These are phyloP conservation scores for Lithophane socia DNA, from an alignment of 2,888 invertebrate species.

Conservation along the genomic window DNA sequence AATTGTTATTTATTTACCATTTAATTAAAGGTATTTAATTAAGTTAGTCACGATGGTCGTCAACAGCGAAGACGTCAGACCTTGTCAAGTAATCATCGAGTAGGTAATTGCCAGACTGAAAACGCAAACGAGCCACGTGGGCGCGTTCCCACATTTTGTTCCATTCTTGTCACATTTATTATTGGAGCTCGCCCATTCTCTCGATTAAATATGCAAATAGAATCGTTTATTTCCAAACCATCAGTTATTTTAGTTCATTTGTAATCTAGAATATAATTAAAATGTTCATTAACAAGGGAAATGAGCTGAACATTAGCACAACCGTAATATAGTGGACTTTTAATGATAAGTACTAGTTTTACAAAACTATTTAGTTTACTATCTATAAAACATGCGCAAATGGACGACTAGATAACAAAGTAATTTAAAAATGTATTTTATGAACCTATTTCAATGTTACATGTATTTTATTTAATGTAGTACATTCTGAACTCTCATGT, in stretches of 20 bases:
- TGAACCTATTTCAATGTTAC: slow-evolving; percentile 7
- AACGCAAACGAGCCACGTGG: slow-evolving; percentile 67
- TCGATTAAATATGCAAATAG: slow-evolving; percentile 64
- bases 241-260: slow-evolving; percentile 47
- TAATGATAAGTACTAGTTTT: slow-evolving; percentile 27
- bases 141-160: slow-evolving; percentile 71
- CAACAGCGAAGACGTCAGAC: slow-evolving; percentile 36
- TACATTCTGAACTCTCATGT: neutral
- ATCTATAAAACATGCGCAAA: slow-evolving; percentile 14
- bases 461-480: slow-evolving; percentile 13
- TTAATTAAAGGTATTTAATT: slow-evolving; percentile 21
- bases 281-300: slow-evolving; percentile 46
- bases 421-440: slow-evolving; percentile 17
- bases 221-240: slow-evolving; percentile 58
- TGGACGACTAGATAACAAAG: neutral
- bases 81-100: slow-evolving; percentile 33
- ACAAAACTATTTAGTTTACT: slow-evolving; percentile 20
- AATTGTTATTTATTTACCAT: slow-evolving; percentile 42
- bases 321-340: slow-evolving; percentile 22
- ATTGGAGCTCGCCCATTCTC: slow-evolving; percentile 55
- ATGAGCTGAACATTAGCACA: slow-evolving; percentile 29
- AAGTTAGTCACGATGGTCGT: slow-evolving; percentile 35
- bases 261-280: slow-evolving; percentile 38
- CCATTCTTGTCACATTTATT: slow-evolving; percentile 62
- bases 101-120: slow-evolving; percentile 32